A percentile compares a stretch with the other conserved stretches of the same genome.
These are phyloP conservation scores for Nannoperca obscura DNA, from an alignment of 2,797 vertebrate species.

Conservation along the genomic window DNA sequence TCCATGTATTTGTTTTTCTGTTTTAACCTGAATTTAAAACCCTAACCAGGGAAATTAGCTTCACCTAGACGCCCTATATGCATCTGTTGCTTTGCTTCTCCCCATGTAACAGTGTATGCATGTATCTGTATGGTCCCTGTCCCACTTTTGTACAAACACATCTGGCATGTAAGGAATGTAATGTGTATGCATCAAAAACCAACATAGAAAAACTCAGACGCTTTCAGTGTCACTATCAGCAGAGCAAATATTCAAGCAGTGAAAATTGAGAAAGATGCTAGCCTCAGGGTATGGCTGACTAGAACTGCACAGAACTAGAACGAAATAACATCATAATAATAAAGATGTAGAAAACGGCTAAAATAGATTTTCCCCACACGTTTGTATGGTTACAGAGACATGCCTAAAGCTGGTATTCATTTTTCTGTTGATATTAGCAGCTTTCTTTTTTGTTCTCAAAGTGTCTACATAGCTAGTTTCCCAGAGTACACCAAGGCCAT, in stretches of 20 bases:
- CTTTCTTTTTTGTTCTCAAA: constrained; percentile 63
- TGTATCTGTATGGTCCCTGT: neutral
- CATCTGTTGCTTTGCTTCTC: neutral
- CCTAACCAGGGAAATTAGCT: no score
- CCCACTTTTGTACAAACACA: neutral
- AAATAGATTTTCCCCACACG: neutral
- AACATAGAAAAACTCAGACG: neutral
- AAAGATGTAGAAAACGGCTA: neutral
- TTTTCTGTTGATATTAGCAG: neutral
- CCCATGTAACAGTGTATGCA: neutral
- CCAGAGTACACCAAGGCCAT: constrained; percentile 93
- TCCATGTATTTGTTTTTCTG: neutral
- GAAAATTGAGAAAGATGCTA: constrained; percentile 60
- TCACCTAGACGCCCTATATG: no score
- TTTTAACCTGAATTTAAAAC: neutral
- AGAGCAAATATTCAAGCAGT: constrained; percentile 21
- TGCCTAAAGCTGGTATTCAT: neutral
- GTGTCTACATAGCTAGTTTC: constrained; percentile 92
- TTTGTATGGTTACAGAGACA: neutral
- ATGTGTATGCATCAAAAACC: neutral
- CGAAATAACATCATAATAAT: no score
- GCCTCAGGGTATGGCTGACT: constrained; percentile 57
- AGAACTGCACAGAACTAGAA: neutral
- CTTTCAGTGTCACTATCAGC: constrained; percentile 17
- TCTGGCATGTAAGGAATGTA: neutral